Conservation (phyloP, 2,113 vertebrate species). For the Mola mola region DNA sequence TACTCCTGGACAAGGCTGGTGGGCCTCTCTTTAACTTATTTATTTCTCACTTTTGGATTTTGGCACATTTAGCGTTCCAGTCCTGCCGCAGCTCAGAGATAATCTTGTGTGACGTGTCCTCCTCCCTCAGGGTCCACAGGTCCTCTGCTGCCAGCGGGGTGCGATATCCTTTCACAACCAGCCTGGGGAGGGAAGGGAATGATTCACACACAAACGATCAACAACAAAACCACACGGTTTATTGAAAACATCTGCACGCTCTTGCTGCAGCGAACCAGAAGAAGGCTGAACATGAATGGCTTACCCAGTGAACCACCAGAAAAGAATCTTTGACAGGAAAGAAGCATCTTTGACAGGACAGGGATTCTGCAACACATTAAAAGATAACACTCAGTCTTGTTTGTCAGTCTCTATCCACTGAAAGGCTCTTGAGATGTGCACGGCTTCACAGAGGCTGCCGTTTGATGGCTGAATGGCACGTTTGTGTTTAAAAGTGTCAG, state of each 20-base stretch:
- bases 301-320: conserved; percentile 97
- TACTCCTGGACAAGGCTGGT: too few relatives aligned
- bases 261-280: conserved; percentile 55
- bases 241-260: conserved; percentile 61
- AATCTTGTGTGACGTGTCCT: conserved; percentile 88
- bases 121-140: conserved; percentile 88
- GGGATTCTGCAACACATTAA: conserved; percentile 85
- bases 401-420: conserved; percentile 34
- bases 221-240: conserved; percentile 58
- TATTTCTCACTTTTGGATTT: conserved; percentile 77
- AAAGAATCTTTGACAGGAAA: conserved; percentile 91
- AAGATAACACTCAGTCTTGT: conserved; percentile 44
- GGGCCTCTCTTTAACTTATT: too few relatives aligned
- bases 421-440: conserved; percentile 40
- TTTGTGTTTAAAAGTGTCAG: conserved; percentile 46
- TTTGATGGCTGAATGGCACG: conserved; percentile 49
- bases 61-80: conserved; percentile 83
- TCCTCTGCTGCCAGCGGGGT: conserved; percentile 81
- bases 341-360: conserved; percentile 90
- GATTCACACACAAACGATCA: conserved; percentile 39
- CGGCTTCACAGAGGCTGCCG: conserved; percentile 8
- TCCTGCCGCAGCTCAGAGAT: conserved; percentile 85
- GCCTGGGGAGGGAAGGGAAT: conserved; percentile 71
- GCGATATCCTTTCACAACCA: conserved; percentile 87
- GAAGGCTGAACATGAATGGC: conserved; percentile 65